A percentile compares a stretch with the other conserved stretches of the same genome.
Conservation (phyloP, 1,140 invertebrate genomes). For the Macrotrachela quadricornifera region DNA sequence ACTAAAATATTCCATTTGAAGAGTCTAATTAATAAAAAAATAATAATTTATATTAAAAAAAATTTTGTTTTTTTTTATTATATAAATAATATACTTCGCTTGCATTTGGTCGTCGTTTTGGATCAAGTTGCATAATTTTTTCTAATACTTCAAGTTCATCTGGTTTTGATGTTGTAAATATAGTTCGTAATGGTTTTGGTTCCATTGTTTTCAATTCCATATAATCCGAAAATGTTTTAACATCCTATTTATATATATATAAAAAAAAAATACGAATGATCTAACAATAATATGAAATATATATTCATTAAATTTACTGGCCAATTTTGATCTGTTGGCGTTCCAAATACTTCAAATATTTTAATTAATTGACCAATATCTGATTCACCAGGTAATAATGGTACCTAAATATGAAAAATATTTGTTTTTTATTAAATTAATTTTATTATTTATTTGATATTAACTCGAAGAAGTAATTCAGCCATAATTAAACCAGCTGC, state of each 20-base stretch:
- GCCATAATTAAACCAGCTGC: constrained; percentile 90
- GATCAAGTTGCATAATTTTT: constrained; percentile 58
- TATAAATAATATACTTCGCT: constrained; percentile 39
- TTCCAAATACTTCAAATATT: constrained; percentile 77
- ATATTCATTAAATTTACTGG: constrained; percentile 15
- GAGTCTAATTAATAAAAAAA: constrained; percentile 17
- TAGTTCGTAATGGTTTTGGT: constrained; percentile 58
- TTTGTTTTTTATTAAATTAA: not conserved
- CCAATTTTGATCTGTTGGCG: constrained; percentile 77
- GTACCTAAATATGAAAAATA: constrained; percentile 35
- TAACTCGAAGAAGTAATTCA: constrained; percentile 58
- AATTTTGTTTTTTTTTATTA: not conserved
- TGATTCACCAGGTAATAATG: constrained; percentile 82
- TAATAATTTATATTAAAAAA: not conserved
- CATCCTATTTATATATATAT: constrained; percentile 36
- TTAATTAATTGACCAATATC: constrained; percentile 83
- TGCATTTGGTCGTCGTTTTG: constrained; percentile 56
- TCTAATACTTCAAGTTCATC: constrained; percentile 68
- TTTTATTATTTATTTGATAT: not conserved
- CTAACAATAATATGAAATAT: not conserved
- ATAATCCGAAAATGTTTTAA: constrained; percentile 65
- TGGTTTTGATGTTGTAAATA: constrained; percentile 80
- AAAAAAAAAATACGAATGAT: not conserved
- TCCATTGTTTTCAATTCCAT: constrained; percentile 71
- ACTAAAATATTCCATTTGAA: constrained; percentile 36